A percentile compares a stretch with the other conserved stretches of the same genome.
Evolutionary conservation across 2,797 vertebrate genomes (phyloP).

Genomic region (Cryptoblepharus egeriae): DNA sequence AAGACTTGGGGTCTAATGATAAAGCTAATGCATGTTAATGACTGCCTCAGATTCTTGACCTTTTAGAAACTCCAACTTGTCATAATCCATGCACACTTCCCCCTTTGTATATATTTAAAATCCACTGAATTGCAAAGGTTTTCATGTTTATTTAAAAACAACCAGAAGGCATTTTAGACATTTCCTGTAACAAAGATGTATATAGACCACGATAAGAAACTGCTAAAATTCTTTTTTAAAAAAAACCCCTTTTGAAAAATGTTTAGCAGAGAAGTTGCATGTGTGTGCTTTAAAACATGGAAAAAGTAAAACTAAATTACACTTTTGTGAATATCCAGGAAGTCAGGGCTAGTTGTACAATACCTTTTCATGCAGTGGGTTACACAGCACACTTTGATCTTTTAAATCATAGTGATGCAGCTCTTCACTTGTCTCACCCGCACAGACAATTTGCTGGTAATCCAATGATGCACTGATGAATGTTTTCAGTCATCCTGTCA

Average conservation of each 20-base stretch:
- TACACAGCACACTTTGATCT: not conserved
- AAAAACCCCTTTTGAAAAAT: not conserved
- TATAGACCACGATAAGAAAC: conserved; percentile 57
- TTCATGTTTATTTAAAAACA: conserved; percentile 73
- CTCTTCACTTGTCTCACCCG: not conserved
- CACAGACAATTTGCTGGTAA: not conserved
- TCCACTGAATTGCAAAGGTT: conserved; percentile 55
- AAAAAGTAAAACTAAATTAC: not conserved
- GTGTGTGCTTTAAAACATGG: not conserved
- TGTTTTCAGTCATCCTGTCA: not conserved
- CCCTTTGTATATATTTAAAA: conserved; percentile 38
- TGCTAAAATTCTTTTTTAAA: not conserved
- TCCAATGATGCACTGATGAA: not conserved
- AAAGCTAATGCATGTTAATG: conserved; percentile 43
- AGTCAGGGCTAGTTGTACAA: not conserved
- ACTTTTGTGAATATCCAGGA: not conserved
- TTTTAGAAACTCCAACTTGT: conserved; percentile 42
- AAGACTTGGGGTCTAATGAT: conserved; percentile 18
- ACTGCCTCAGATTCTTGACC: conserved; percentile 43
- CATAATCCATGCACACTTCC: conserved; percentile 24
- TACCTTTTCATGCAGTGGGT: not conserved
- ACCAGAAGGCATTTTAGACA: conserved; percentile 77
- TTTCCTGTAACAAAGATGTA: conserved; percentile 77
- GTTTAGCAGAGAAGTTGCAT: not conserved
- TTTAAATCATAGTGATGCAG: not conserved